Evolutionary conservation across 2,888 invertebrate species (phyloP), one percentile per base, ranked within the genome.

Genomic region (Melieria picta): DNA sequence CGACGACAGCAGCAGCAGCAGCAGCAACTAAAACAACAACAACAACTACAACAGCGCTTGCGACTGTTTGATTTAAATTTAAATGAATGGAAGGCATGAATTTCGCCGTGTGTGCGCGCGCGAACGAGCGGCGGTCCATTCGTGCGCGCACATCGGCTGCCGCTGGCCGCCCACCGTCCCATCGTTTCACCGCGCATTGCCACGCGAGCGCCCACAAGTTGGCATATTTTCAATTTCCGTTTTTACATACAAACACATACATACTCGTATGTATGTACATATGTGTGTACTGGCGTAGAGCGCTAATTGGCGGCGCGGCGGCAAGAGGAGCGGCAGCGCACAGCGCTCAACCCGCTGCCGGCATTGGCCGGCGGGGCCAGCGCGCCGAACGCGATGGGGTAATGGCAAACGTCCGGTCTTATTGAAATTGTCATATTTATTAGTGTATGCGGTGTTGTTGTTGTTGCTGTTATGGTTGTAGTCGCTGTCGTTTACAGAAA

Each of bases 161-260:
- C 42, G 58, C 11, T 72, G 67, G 67, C 50, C 50, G 64, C 60
- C 47, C 60, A 30, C 11, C 48, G 65, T 57, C 47, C 56, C 71
- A 47, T 55, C 60, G 42, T 50, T 30, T 47, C 62, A 55, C 2
- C 50, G 43, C n/a, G 16, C 46, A 45, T 67, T 70, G 62, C 58
- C 56, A 55, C 69, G 71, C 48, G 76, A 81, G 84, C 84, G 84
- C 84, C 84, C 83, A 83, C 83, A 84, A 83, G 82, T 84, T 83
- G 82, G 84, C 83, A 84, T 83, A 83, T 83, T 84, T 83, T 83
- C 82, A 84, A 82, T 84, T 84, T 83, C 83, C 84, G 84, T 84
- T 84, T 81, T 48, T 63, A 65, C 69, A 73, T 52, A 71, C 55
- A 60, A 66, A 47, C 61, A 73, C 47, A 65, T n/a, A 63, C 47